phyloP scores from a whole-genome alignment of 2,888 invertebrate genomes.

The Sepioteuthis lessoniana region DNA sequence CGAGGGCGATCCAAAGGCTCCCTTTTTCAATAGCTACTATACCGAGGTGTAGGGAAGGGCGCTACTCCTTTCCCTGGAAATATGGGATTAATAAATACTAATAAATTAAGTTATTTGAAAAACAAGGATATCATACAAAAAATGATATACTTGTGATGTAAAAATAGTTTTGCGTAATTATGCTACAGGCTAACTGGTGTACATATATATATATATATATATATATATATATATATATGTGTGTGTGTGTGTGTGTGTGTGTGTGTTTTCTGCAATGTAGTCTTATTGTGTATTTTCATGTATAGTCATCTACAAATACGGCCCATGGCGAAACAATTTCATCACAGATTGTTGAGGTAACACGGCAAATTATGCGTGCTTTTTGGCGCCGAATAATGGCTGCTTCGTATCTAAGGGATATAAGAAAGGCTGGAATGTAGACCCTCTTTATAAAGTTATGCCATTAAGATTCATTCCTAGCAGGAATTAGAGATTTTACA shows the following conservation, averaged over 20 bases:
- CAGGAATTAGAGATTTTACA: not conserved
- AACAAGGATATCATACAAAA: too few relatives aligned
- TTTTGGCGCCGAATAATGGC: not conserved
- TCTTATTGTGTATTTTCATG: not conserved
- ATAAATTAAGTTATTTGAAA: too few relatives aligned
- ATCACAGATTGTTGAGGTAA: not conserved
- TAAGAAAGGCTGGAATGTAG: not conserved
- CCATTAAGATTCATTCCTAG: not conserved
- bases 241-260: not conserved
- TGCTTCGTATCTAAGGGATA: not conserved
- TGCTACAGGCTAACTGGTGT: not conserved
- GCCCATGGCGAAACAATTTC: not conserved
- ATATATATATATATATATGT: constrained; percentile 24
- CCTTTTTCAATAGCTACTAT: too few relatives aligned
- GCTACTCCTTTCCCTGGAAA: too few relatives aligned
- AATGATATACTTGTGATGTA: too few relatives aligned
- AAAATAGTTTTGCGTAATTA: too few relatives aligned
- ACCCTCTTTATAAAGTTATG: not conserved
- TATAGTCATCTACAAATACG: not conserved
- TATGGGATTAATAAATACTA: too few relatives aligned
- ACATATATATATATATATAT: constrained; percentile 45
- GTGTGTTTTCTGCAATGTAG: too few relatives aligned
- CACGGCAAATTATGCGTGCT: not conserved
- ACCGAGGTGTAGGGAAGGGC: too few relatives aligned
- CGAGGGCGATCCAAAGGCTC: too few relatives aligned